Conservation (phyloP, 2,888 invertebrate species). For the Allophyes oxyacanthae region DNA sequence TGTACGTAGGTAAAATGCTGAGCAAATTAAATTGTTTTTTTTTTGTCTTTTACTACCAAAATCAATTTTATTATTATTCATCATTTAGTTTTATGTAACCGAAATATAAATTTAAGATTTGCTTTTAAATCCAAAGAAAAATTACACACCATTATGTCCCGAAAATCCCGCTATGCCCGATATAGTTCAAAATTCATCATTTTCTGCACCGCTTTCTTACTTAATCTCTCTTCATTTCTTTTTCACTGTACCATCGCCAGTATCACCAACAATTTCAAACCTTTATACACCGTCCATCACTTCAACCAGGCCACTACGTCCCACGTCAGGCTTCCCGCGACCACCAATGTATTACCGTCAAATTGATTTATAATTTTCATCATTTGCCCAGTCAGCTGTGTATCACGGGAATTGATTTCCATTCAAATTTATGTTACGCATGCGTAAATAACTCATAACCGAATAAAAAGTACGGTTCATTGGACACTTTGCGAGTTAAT, state of each 20-base stretch:
- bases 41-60: no score
- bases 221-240: no score
- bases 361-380: constrained; percentile 67
- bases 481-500: constrained; percentile 40
- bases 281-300: constrained; percentile 26
- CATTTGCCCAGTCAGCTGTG: constrained; percentile 56
- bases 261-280: constrained; percentile 9
- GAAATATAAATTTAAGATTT: no score
- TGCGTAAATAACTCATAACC: constrained; percentile 48
- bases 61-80: no score
- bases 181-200: no score
- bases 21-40: no score
- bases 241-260: not conserved
- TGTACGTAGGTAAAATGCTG: no score
- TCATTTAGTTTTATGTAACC: no score
- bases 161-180: no score
- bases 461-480: constrained; percentile 49
- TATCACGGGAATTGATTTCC: constrained; percentile 53
- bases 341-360: constrained; percentile 56
- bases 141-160: no score
- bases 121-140: no score
- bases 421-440: constrained; percentile 55
- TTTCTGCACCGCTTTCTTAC: no score
- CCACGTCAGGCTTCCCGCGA: constrained; percentile 19
- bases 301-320: constrained; percentile 6